These are phyloP conservation scores for Cynopterus sphinx DNA, from an alignment of 2,797 vertebrate genomes.

Conservation along the genomic window DNA sequence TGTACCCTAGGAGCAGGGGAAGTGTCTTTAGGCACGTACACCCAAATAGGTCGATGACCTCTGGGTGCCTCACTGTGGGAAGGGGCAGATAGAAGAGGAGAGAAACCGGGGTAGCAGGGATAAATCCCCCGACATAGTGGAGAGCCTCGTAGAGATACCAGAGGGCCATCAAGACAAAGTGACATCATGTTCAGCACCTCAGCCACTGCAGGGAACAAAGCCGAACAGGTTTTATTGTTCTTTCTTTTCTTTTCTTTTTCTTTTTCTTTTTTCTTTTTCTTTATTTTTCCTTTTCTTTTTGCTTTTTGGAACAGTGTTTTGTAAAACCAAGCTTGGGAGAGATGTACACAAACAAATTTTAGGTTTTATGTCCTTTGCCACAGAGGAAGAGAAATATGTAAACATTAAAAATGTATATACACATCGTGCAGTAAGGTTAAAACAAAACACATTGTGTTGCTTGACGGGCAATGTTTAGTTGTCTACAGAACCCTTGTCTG, in stretches of 20 bases:
- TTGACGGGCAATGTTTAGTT: neutral
- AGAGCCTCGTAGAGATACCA: neutral
- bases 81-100: neutral
- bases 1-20: neutral
- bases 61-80: neutral
- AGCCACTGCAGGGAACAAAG: neutral
- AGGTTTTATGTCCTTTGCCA: neutral
- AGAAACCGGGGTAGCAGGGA: neutral
- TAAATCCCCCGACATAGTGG: fast-evolving
- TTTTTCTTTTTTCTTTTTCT: too few species aligned
- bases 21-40: neutral
- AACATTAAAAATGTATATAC: neutral
- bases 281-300: too few species aligned
- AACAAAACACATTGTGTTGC: slow-evolving; percentile 1
- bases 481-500: neutral
- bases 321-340: neutral
- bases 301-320: neutral
- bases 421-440: neutral
- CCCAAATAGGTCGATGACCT: neutral
- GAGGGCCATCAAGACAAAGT: neutral
- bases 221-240: neutral
- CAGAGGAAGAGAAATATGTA: neutral
- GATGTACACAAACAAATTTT: neutral
- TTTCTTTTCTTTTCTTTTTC: too few species aligned
- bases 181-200: neutral